Evolutionary conservation across 2,797 vertebrate species (phyloP).

Genomic region (Propithecus deckenii): DNA sequence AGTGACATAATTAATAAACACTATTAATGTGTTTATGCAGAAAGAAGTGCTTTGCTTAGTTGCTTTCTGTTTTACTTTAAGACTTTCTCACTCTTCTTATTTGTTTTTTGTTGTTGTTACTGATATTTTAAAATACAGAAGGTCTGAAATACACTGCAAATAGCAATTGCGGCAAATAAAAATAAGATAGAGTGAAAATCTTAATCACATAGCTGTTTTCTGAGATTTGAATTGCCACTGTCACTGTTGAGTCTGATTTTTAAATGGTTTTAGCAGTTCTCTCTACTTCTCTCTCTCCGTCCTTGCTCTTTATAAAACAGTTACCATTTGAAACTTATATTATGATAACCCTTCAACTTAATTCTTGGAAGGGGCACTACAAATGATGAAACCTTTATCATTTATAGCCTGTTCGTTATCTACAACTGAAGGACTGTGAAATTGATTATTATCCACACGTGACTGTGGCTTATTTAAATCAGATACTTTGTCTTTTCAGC

Average conservation of each 20-base stretch:
- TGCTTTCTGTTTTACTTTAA: slow-evolving; percentile 44
- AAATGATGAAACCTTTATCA: slow-evolving; percentile 28
- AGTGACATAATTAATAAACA: background rate
- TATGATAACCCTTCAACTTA: slow-evolving; percentile 25
- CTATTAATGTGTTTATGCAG: background rate
- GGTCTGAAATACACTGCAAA: background rate
- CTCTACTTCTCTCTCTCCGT: background rate
- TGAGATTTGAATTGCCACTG: slow-evolving; percentile 64
- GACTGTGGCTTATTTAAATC: slow-evolving; percentile 64
- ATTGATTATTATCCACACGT: slow-evolving; percentile 63
- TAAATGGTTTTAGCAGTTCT: slow-evolving; percentile 47
- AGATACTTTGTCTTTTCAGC: slow-evolving; percentile 61
- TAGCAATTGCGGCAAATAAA: slow-evolving; percentile 21
- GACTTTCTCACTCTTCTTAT: slow-evolving; percentile 45
- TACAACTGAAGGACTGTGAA: slow-evolving; percentile 46
- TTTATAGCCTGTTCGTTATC: background rate
- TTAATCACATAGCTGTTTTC: slow-evolving; percentile 24
- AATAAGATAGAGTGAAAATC: slow-evolving; percentile 58
- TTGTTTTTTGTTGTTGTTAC: background rate
- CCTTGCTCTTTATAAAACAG: background rate
- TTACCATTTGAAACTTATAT: background rate
- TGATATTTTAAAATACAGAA: slow-evolving; percentile 35
- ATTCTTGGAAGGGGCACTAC: background rate
- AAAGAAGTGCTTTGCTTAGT: slow-evolving; percentile 49
- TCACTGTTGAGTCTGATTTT: slow-evolving; percentile 41